A percentile compares a stretch with the other conserved stretches of the same genome.
Conservation (phyloP, 1,140 invertebrate genomes). For the Drosophila jambulina region DNA sequence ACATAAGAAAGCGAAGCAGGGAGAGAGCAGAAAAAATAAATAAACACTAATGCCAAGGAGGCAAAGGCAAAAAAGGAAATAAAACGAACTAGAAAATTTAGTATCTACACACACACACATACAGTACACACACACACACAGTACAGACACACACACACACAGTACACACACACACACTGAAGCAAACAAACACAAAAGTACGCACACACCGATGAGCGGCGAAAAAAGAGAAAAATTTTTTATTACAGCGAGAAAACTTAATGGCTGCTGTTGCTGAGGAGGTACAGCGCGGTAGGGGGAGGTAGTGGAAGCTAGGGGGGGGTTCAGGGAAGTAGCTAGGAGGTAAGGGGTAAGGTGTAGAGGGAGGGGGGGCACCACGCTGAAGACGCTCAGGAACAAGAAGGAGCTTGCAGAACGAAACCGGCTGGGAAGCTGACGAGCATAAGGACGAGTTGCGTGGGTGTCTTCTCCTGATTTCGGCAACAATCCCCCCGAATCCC, state of each 20-base stretch:
- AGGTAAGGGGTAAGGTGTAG: constrained; percentile 17
- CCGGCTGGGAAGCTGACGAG: neutral
- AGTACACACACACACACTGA: constrained; percentile 32
- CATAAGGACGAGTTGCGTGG: constrained; percentile 30
- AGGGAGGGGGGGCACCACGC: constrained; percentile 5
- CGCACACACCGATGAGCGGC: constrained; percentile 44
- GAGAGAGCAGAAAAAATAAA: constrained; percentile 67
- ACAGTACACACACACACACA: constrained; percentile 35
- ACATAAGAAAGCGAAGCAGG: constrained; percentile 19
- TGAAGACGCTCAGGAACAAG: constrained; percentile 27
- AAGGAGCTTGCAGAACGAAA: constrained; percentile 6
- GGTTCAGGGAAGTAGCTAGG: neutral
- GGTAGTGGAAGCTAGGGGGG: neutral
- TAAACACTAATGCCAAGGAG: constrained; percentile 79
- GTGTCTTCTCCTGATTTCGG: constrained; percentile 42
- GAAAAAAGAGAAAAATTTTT: constrained; percentile 74
- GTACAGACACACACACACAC: constrained; percentile 35
- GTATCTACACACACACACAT: constrained; percentile 76
- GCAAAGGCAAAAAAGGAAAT: constrained; percentile 66
- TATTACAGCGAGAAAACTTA: constrained; percentile 83
- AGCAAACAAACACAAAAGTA: constrained; percentile 26
- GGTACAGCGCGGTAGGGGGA: neutral
- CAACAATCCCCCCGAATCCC: neutral
- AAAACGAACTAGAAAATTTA: constrained; percentile 83
- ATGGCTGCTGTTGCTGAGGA: constrained; percentile 61